Evolutionary conservation across 2,797 vertebrate genomes (phyloP), one percentile per base, ranked within the genome.

Genomic region (Dallia pectoralis): DNA sequence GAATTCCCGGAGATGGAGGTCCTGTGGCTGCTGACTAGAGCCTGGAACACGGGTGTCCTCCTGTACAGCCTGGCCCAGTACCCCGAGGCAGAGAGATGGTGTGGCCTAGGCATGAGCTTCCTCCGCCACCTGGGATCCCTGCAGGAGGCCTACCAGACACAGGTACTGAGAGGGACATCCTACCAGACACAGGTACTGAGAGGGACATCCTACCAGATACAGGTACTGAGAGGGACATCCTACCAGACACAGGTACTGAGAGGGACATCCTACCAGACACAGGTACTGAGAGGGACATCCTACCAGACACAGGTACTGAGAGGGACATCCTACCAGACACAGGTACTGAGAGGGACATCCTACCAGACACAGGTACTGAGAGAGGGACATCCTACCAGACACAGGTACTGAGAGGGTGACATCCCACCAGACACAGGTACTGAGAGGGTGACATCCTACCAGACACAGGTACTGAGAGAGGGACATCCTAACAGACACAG

Each of bases 11-110:
- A 98, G 88, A 81, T 87, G 78, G 96, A 98, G 89, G 91, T 91
- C 75, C 84, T 97, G 84, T 98, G 96, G 96, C 76, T 99, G 84
- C 93, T 99, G 92, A 95, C 93, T 64, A 92, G 92, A 69, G 94
- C 96, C 8, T 99, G 96, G 97, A 98, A 98, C 80, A 94, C 88
- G 0, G 97, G 96, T 66, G 91, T 98, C 79, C 71, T 93, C 83
- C 91, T 96, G 75, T 97, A 94, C 79, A 93, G 89, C 22, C 64
- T 87, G 75, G 87, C 87, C 9, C 94, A 93, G 85, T 97, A 93
- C 71, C 77, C 84, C 0, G 92, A 94, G 79, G 94, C 96, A 0
- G 94, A 97, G 87, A 95, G 89, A 80, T 98, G 96, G 97, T 97
- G 95, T 11, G 85, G 90, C 63, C 81, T 98, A 36, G 93, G 93